These are phyloP conservation scores for Troilus luridus DNA, from an alignment of 2,888 invertebrate species.

Conservation along the genomic window DNA sequence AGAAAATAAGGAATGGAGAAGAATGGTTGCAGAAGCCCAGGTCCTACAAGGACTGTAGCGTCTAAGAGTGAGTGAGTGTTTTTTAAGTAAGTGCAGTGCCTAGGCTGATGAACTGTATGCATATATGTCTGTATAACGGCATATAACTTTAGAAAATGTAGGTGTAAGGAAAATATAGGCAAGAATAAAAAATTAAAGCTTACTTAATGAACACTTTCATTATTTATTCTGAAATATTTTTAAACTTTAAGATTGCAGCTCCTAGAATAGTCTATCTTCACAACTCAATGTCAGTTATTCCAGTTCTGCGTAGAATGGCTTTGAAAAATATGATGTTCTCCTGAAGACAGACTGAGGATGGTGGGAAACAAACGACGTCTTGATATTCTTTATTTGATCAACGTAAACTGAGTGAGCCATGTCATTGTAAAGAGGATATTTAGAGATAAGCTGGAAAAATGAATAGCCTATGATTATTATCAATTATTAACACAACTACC, in stretches of 20 bases:
- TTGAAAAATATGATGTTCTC: slow-evolving; percentile 59
- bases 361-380: slow-evolving; percentile 57
- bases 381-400: slow-evolving; percentile 61
- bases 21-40: too few relatives aligned
- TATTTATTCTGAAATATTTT: not conserved
- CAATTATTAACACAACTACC: too few relatives aligned
- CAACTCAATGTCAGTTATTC: slow-evolving; percentile 29
- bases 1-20: too few relatives aligned
- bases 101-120: too few relatives aligned
- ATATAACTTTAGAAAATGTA: not conserved
- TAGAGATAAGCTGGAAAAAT: slow-evolving; percentile 59
- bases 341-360: slow-evolving; percentile 60
- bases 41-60: too few relatives aligned
- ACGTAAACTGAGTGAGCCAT: slow-evolving; percentile 60
- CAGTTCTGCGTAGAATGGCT: slow-evolving; percentile 63
- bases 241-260: not conserved
- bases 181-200: not conserved
- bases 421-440: slow-evolving; percentile 62
- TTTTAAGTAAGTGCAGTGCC: too few relatives aligned
- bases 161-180: not conserved
- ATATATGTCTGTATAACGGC: too few relatives aligned
- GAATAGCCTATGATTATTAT: not conserved
- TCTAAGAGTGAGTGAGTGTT: too few relatives aligned
- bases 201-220: not conserved
- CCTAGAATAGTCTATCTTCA: not conserved